These are phyloP conservation scores for Caenorhabditis zanzibari DNA, from an alignment of 2,888 invertebrate genomes.

Conservation along the genomic window DNA sequence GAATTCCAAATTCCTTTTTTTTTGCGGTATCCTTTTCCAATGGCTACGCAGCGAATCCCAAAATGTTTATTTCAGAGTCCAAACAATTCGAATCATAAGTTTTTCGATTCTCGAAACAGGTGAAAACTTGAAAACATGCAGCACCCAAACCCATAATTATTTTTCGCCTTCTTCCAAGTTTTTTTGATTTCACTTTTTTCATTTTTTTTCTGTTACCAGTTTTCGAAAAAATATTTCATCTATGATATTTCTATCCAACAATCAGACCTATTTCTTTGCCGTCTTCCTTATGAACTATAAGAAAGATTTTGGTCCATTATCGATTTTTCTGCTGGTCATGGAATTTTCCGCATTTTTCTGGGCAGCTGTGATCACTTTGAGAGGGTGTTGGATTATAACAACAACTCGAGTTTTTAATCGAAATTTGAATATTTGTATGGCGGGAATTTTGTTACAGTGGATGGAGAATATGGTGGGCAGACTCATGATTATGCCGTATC, in stretches of 20 bases:
- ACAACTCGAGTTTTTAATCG: slow-evolving; percentile 13
- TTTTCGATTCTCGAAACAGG: no score
- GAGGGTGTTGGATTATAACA: neutral
- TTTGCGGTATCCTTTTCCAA: no score
- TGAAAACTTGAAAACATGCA: no score
- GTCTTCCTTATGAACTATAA: slow-evolving; percentile 25
- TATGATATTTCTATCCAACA: slow-evolving; percentile 26
- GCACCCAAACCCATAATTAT: slow-evolving; percentile 2
- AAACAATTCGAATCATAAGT: no score
- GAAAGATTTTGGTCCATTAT: neutral
- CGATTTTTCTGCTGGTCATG: slow-evolving; percentile 5
- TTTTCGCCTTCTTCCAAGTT: neutral
- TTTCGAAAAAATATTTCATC: neutral
- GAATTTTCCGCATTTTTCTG: slow-evolving; percentile 3
- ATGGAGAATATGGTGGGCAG: slow-evolving; percentile 25
- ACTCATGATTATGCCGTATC: slow-evolving; percentile 34
- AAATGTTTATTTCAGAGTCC: no score
- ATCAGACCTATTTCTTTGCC: slow-evolving; percentile 1
- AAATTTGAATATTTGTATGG: slow-evolving; percentile 10
- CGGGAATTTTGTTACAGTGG: slow-evolving; percentile 26
- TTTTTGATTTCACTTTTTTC: neutral
- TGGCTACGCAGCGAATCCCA: no score
- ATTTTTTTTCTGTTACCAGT: neutral
- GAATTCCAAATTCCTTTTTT: no score
- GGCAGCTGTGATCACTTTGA: neutral